Conservation (phyloP, 2,113 vertebrate genomes). For the Athene noctua region DNA sequence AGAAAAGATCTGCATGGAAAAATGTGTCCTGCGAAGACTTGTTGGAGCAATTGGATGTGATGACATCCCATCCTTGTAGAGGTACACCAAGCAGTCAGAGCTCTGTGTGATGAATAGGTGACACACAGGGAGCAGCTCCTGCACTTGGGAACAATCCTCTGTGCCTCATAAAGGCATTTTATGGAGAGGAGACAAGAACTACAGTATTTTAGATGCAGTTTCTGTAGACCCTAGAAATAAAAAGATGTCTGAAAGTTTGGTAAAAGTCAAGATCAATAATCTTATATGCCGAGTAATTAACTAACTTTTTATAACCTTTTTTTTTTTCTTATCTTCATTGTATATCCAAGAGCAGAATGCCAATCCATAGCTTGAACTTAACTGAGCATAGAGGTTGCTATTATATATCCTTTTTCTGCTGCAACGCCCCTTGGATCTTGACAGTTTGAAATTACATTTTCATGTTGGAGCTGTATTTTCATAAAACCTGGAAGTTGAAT, state of each 20-base stretch:
- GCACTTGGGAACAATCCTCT: background rate
- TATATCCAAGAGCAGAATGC: background rate
- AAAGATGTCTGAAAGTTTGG: background rate
- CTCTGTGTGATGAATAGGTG: background rate
- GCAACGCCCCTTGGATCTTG: background rate
- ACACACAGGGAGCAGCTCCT: background rate
- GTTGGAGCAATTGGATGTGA: background rate
- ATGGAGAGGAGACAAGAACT: background rate
- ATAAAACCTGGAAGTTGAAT: background rate
- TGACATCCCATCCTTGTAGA: background rate
- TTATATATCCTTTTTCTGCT: background rate
- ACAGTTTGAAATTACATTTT: background rate
- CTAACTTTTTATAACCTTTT: background rate
- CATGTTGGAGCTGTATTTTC: background rate
- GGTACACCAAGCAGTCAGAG: background rate
- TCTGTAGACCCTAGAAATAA: background rate
- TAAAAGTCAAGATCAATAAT: background rate
- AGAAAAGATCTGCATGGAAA: background rate
- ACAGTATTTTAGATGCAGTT: background rate
- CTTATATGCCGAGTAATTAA: background rate
- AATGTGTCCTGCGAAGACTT: background rate
- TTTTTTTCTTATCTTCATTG: background rate
- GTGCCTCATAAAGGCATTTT: background rate
- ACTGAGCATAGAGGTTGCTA: background rate
- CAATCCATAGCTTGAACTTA: background rate